A percentile compares a stretch with the other conserved stretches of the same genome.
Conservation (phyloP, 2,113 vertebrate genomes). For the Axis porcinus region DNA sequence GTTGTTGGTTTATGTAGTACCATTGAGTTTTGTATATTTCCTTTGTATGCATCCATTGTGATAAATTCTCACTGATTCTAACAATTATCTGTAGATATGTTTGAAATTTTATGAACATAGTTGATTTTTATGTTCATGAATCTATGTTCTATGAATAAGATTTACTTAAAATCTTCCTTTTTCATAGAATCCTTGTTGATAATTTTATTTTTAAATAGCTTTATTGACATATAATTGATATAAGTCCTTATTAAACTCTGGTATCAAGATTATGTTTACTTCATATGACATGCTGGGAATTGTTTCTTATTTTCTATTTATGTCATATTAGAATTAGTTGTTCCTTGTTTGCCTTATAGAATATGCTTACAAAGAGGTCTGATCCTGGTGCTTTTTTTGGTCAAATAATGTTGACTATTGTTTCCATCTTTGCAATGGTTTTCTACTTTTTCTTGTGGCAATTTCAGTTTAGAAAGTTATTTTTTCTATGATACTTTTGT, state of each 20-base stretch:
- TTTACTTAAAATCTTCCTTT: background rate
- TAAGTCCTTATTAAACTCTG: background rate
- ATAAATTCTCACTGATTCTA: background rate
- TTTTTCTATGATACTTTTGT: background rate
- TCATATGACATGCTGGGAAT: background rate
- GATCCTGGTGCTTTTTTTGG: background rate
- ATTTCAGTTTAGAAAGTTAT: background rate
- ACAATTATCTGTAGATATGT: background rate
- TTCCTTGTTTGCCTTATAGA: background rate
- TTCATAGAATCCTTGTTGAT: background rate
- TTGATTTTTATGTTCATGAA: background rate
- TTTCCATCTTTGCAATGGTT: background rate
- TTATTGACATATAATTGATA: background rate
- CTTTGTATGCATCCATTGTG: background rate
- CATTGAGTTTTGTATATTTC: background rate
- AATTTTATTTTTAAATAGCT: background rate
- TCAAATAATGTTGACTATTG: background rate
- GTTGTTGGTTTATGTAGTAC: background rate
- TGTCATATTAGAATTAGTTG: background rate
- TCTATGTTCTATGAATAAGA: background rate
- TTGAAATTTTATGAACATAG: background rate
- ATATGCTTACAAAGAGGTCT: background rate
- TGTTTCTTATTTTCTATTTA: background rate
- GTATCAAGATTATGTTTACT: background rate
- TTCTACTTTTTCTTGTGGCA: no score